Evolutionary conservation across 92 coral and sea anemone species (phyloP), one percentile per base, ranked within the genome.

Genomic region (Bergia puertoricense): DNA sequence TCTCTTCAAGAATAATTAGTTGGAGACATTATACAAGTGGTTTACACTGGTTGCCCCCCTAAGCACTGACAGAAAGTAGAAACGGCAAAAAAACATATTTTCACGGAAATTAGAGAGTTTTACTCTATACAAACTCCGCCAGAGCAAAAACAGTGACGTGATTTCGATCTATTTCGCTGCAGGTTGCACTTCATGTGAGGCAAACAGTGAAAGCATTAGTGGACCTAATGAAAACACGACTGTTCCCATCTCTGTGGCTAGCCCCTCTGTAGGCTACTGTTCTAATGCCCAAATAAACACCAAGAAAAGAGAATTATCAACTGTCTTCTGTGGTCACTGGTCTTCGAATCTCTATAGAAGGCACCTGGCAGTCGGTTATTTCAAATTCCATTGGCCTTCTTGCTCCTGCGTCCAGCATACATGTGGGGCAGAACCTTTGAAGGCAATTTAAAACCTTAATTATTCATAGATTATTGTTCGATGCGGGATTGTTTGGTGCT

Each of bases 281-380:
- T 46, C 65, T 69, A 84, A 71, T 84, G 43, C 78, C 51, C 87
- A 69, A 84, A 84, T 84, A 84, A 84, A 84, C 87, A 84, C 67
- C 77, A 84, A 69, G 79, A 84, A 84, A 69, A 44, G 40, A 11
- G 76, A 44, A 50, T 44, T 46, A 62, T 50, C 77, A 46, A 84
- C 62, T 48, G 87, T 73, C 78, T 54, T 44, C 78, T 84, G 87
- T 84, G 78, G 67, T 84, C 77, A 45, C 77, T 84, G 78, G 79
- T 79, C 91, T 86, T 85, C 86, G 76, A 92, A 95, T 95, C 82
- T 85, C 98, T 66, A 95, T 93, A 88, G 98, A 86, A 89, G 98
- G 66, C 98, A 95, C 98, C 98, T 95, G 98, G 89, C 71, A 57
- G 80, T 43, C 59, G 51, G 76, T 41, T 83, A 80, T 81, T 81